These are phyloP conservation scores for Stramonita haemastoma DNA, from an alignment of 2,888 invertebrate species.

Conservation along the genomic window DNA sequence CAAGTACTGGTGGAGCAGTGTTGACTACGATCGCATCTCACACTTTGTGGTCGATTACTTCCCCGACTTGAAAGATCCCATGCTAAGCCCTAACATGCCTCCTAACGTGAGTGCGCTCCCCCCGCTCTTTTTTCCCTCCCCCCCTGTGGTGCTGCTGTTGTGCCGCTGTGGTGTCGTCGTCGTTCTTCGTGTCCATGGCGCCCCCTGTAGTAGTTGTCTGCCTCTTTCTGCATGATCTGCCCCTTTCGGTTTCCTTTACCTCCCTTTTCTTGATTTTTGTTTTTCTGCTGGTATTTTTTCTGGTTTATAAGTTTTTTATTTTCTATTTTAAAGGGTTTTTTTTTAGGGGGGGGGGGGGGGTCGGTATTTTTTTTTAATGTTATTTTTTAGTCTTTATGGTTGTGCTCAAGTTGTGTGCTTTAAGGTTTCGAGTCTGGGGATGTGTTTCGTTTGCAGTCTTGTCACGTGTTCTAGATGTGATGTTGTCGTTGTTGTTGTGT, in stretches of 20 bases:
- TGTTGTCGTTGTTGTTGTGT: too few relatives aligned
- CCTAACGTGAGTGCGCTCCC: constrained; percentile 47
- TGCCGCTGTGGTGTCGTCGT: neutral
- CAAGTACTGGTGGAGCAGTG: constrained; percentile 53
- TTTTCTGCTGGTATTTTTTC: neutral
- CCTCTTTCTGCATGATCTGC: neutral
- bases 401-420: too few relatives aligned
- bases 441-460: too few relatives aligned
- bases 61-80: constrained; percentile 50
- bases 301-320: neutral
- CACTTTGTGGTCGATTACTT: constrained; percentile 51
- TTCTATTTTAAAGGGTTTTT: neutral
- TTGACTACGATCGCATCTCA: constrained; percentile 53
- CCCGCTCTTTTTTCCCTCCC: neutral
- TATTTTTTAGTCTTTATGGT: neutral
- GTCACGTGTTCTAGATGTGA: too few relatives aligned
- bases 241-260: neutral
- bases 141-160: constrained; percentile 2
- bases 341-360: neutral
- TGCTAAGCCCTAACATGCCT: constrained; percentile 49
- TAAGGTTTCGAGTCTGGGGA: too few relatives aligned
- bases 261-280: neutral
- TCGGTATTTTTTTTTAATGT: neutral
- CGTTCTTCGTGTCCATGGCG: neutral
- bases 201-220: neutral